Base-by-base conservation (phyloP, 2,888 invertebrate species). In the Sinelater perroti region DNA sequence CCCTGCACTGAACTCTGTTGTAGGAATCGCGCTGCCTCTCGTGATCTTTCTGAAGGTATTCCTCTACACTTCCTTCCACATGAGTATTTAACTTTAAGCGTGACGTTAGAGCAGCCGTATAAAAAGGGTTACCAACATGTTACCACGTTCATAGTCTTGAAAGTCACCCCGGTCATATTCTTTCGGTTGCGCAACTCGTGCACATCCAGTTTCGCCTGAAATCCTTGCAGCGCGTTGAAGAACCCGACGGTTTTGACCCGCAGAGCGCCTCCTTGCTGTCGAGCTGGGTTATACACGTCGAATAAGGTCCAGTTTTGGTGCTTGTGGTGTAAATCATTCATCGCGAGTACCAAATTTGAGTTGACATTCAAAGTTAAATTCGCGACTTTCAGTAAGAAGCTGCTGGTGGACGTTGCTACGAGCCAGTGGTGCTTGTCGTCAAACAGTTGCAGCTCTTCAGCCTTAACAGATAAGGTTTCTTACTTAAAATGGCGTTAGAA, bases 1-100 rank as follows among this genome's bases (percentile, higher is more conserved):
- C 78, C 56, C 81, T 83, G 70, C 81, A 86, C 72, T 87, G 87
- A 67, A 85, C 82, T 65, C 86, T 83, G 72, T 87, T 83, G 79
- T 87, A 79, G 0, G 85, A 83, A 75, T 88, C 87, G 18, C 83
- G 77, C 68, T 83, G 81, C 20, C 78, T 76, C 50, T 56, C 17
- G 8, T 17, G 11, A 3, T 56, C 56, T 18, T n/a, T 45, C 10
- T 28, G 10, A 6, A 56, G 30, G 21, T 56, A 51, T 2, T 56
- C 56, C 11, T 45, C 28, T 26, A 56, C 14, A 7, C 40, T 14
- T 3, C 35, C 35, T 16, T 35, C 16, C 7, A 30, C 10, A 2
- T n/a, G n/a, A n/a, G n/a, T n/a, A n/a, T n/a, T n/a, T n/a, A n/a
- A n/a, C n/a, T n/a, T n/a, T n/a, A n/a, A n/a, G n/a, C n/a, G n/a